A percentile compares a stretch with the other conserved stretches of the same genome.
These are phyloP conservation scores for Polia nebulosa DNA, from an alignment of 2,888 invertebrate species.

Conservation along the genomic window DNA sequence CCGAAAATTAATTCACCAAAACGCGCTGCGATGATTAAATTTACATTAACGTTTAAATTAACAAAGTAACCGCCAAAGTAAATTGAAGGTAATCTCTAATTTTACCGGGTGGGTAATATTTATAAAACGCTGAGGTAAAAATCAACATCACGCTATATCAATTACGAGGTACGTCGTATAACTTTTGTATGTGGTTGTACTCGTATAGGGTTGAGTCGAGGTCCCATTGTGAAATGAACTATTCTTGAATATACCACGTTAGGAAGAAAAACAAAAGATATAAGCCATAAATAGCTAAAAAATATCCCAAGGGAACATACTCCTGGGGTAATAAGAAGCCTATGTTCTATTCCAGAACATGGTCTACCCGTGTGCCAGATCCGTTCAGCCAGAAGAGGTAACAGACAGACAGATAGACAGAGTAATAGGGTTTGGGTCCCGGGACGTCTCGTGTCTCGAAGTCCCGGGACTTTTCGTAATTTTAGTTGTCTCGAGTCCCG, in stretches of 20 bases:
- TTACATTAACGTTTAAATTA: slow-evolving; percentile 60
- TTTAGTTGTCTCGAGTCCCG: no score
- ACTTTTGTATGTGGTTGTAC: slow-evolving; percentile 26
- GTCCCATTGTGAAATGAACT: not conserved
- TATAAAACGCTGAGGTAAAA: slow-evolving; percentile 54
- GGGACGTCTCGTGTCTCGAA: no score
- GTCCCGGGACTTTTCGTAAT: no score
- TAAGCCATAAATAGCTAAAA: no score
- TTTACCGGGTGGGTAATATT: slow-evolving; percentile 56
- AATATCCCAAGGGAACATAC: no score
- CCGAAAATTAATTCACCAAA: slow-evolving; percentile 30
- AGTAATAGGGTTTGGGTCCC: no score
- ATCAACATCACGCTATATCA: slow-evolving; percentile 79
- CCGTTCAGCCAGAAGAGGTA: no score
- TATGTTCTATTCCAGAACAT: no score
- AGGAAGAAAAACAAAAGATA: no score
- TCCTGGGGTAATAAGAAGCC: no score
- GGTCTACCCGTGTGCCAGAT: no score
- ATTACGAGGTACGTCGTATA: slow-evolving; percentile 67
- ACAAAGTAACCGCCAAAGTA: slow-evolving; percentile 56
- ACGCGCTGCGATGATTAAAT: slow-evolving; percentile 55
- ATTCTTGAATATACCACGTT: not conserved
- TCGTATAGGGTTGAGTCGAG: not conserved
- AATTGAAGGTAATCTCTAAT: slow-evolving; percentile 58
- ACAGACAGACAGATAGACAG: no score